A percentile compares a stretch with the other conserved stretches of the same genome.
phyloP scores from a whole-genome alignment of 2,797 vertebrate species.

The Microtus californicus region DNA sequence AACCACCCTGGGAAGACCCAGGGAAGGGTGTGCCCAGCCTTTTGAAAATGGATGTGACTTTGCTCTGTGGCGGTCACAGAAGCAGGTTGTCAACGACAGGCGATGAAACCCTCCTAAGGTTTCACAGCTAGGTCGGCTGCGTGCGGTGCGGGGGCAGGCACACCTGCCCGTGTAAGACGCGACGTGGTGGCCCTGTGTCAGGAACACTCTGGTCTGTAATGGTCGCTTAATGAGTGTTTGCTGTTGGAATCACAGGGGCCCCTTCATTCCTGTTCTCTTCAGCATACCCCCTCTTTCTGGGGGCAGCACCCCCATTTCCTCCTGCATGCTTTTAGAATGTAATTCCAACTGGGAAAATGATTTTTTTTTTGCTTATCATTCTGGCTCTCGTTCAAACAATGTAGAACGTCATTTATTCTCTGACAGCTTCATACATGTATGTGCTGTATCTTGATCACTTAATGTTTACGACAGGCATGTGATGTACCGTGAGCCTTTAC shows the following conservation, averaged over 20 bases:
- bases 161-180: background rate
- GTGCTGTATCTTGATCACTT: background rate
- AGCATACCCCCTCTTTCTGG: background rate
- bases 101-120: background rate
- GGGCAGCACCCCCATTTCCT: background rate
- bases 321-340: background rate
- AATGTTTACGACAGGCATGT: fast-evolving
- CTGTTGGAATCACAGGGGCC: background rate
- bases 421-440: background rate
- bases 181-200: fast-evolving
- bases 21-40: background rate
- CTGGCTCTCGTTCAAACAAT: background rate
- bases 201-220: fast-evolving
- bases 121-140: background rate
- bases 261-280: background rate
- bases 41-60: background rate
- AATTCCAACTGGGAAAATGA: background rate
- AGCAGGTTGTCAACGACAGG: background rate
- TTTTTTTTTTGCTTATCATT: background rate
- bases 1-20: background rate
- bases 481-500: background rate
- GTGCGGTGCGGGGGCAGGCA: background rate
- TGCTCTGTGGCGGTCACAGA: background rate
- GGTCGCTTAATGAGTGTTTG: background rate
- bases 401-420: background rate